phyloP scores from a whole-genome alignment of 2,888 invertebrate genomes.

The Apeira syringaria region DNA sequence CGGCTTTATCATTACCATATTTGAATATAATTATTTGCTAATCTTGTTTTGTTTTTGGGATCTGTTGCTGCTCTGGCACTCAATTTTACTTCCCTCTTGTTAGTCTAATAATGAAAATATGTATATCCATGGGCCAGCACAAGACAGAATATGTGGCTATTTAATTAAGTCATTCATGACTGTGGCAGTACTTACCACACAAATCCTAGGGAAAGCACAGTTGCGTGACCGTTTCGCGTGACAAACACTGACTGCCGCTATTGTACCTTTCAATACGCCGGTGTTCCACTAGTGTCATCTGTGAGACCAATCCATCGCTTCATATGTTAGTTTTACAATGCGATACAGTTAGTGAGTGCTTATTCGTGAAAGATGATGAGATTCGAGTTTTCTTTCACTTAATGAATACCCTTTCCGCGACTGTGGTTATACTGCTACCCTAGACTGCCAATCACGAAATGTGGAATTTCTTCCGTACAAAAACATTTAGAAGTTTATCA shows the following conservation, averaged over 20 bases:
- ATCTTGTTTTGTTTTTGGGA: too few species aligned
- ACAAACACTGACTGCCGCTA: constrained; percentile 50
- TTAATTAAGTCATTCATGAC: constrained; percentile 55
- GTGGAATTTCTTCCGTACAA: neutral
- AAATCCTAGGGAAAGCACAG: constrained; percentile 61
- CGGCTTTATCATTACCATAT: too few species aligned
- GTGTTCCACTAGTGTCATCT: constrained; percentile 60
- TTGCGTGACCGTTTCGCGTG: constrained; percentile 72
- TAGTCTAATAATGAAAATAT: too few species aligned
- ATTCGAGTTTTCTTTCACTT: too few species aligned
- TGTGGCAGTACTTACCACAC: constrained; percentile 38
- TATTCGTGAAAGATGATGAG: too few species aligned
- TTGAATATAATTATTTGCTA: too few species aligned
- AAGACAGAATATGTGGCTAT: constrained; percentile 1
- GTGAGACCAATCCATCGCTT: too few species aligned
- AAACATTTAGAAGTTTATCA: constrained; percentile 2
- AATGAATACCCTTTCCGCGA: constrained; percentile 5
- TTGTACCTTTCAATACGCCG: constrained; percentile 37
- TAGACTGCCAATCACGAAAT: constrained; percentile 11
- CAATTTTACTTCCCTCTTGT: too few species aligned
- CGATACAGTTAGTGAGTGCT: too few species aligned
- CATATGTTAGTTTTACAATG: too few species aligned
- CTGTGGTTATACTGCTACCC: constrained; percentile 14
- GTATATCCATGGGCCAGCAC: constrained; percentile 12
- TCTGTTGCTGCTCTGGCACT: too few species aligned